Base-by-base conservation (phyloP, 2,888 invertebrate species). In the Timandra comae region DNA sequence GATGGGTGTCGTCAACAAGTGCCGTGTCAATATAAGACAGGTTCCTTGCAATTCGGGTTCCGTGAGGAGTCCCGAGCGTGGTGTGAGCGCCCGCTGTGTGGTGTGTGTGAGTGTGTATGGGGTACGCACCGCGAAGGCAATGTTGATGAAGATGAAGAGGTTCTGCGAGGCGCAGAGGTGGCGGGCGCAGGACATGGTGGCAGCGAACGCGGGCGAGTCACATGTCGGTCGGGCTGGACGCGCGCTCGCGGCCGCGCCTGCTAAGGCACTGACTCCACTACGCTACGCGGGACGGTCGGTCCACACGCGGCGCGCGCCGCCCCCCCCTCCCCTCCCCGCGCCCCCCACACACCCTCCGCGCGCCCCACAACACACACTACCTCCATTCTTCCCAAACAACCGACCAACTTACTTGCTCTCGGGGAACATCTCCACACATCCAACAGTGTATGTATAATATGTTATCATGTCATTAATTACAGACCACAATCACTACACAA, bases 121-220 rank as follows among this genome's bases (percentile, higher is more conserved):
- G 26, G 24, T 38, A 66, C 72, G 63, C 36, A 85, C 84, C 62
- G 84, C 84, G 56, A 85, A 84, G 12, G 77, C 78, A 44, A 82
- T 72, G 67, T 85, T 84, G 69, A 85, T 79, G 66, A 85, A 81
- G 52, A 84, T 68, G 70, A 85, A 84, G 41, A 80, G 62, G 43
- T 74, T 81, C 56, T 82, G 76, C 11, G 76, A 67, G 53, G 74
- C 59, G 63, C 82, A 82, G 48, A 75, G 52, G 7, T 71, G 70
- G 31, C 67, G 53, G 56, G 67, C 57, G 61, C 79, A 78, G 44
- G 62, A 71, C 81, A 80, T 80, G 41, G 38, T 31, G 24, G 24
- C 12, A n/a, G 33, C 35, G 37, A 31, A 31, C 29, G 10, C 29
- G 30, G 29, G 32, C 42, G 36, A 31, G 33, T 26, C 33, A 46